Evolutionary conservation across 2,888 invertebrate genomes (phyloP).

Genomic region (Strigamia transsilvanica): DNA sequence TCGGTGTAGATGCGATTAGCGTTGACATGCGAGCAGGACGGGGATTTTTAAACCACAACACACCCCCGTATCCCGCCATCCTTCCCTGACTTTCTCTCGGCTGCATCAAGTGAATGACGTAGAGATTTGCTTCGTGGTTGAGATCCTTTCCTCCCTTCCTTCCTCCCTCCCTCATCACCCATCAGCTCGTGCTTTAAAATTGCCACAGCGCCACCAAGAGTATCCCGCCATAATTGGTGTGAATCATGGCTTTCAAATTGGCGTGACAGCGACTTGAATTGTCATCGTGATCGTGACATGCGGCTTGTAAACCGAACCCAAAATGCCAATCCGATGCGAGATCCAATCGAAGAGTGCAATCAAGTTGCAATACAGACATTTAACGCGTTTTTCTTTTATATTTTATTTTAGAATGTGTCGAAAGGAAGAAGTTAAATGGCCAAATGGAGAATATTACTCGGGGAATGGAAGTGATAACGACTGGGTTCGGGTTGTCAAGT

Average conservation of each 20-base stretch:
- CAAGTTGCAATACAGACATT: no score
- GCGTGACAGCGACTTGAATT: conserved; percentile 14
- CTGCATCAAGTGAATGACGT: not conserved
- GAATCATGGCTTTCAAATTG: conserved; percentile 20
- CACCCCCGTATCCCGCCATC: no score
- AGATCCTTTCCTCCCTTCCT: not conserved
- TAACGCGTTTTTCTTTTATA: no score
- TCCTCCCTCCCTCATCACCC: not conserved
- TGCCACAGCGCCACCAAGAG: not conserved
- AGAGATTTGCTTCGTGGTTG: conserved; percentile 1
- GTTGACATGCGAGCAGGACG: conserved; percentile 9
- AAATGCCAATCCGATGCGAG: not conserved
- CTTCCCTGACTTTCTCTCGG: no score
- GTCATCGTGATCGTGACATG: conserved; percentile 20
- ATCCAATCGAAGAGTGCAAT: not conserved
- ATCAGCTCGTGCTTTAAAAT: not conserved
- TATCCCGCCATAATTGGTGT: conserved; percentile 9
- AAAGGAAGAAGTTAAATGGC: not conserved
- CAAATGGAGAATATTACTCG: not conserved
- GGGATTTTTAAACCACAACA: not conserved
- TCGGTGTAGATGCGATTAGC: conserved; percentile 4
- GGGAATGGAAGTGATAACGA: not conserved
- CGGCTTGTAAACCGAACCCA: not conserved
- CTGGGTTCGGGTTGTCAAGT: not conserved
- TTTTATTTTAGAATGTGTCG: no score